A percentile compares a stretch with the other conserved stretches of the same genome.
Evolutionary conservation across 2,113 vertebrate species (phyloP).

Genomic region (Pristiophorus japonicus): DNA sequence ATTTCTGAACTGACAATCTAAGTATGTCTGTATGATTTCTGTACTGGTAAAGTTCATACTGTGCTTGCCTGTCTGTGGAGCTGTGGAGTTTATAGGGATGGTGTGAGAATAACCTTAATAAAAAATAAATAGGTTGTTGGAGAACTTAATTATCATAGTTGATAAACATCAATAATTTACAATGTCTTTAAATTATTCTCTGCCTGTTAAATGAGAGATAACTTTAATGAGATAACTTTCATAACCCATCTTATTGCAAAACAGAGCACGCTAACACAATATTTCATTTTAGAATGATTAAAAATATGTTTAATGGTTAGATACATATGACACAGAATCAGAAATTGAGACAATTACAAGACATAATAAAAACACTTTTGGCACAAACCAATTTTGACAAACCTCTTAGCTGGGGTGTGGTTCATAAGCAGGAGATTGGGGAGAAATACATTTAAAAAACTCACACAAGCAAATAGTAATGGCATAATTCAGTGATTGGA

Average conservation of each 20-base stretch:
- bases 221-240: not conserved
- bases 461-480: not conserved
- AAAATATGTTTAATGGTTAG: not conserved
- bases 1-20: constrained; percentile 1
- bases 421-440: not conserved
- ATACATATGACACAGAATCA: not conserved
- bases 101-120: not conserved
- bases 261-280: not conserved
- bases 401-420: too few species aligned
- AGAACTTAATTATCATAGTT: not conserved
- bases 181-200: constrained; percentile 1
- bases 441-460: not conserved
- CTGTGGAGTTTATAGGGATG: not conserved
- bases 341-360: not conserved
- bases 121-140: constrained; percentile 1
- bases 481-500: not conserved
- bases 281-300: not conserved
- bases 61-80: not conserved
- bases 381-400: too few species aligned
- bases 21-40: not conserved
- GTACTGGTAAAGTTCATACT: not conserved
- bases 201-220: not conserved
- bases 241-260: not conserved
- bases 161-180: not conserved
- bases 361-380: not conserved